Conservation (phyloP, 2,888 invertebrate species). For the Tridacna gigas region DNA sequence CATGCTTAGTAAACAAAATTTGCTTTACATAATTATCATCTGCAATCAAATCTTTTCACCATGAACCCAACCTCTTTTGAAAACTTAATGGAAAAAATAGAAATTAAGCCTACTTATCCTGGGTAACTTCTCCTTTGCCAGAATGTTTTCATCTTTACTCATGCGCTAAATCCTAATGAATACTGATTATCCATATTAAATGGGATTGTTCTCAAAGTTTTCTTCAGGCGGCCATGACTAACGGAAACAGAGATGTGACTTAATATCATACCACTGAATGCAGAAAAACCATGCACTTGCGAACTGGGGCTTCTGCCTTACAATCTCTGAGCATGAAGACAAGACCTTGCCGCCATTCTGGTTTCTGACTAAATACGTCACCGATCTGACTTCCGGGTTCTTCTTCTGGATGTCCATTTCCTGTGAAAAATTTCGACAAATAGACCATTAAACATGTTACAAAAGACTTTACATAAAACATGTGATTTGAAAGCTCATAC, state of each 20-base stretch:
- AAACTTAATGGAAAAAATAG: too few species aligned
- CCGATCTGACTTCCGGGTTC: conserved; percentile 6
- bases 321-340: conserved; percentile 29
- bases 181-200: too few species aligned
- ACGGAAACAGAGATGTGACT: neutral
- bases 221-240: too few species aligned
- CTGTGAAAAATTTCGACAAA: neutral
- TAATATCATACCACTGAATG: conserved; percentile 35
- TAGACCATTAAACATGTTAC: neutral
- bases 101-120: too few species aligned
- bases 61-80: too few species aligned
- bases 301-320: conserved; percentile 18
- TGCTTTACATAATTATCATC: too few species aligned
- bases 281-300: conserved; percentile 33
- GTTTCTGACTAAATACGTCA: neutral
- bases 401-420: neutral
- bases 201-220: too few species aligned
- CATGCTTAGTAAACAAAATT: too few species aligned
- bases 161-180: too few species aligned
- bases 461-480: neutral
- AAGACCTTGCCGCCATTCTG: conserved; percentile 36
- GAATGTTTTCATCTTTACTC: too few species aligned
- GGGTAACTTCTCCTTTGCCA: too few species aligned
- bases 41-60: too few species aligned
- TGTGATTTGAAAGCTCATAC: neutral